Evolutionary conservation across 2,888 invertebrate genomes (phyloP).

Genomic region (Mesorhabditis spiculigera): DNA sequence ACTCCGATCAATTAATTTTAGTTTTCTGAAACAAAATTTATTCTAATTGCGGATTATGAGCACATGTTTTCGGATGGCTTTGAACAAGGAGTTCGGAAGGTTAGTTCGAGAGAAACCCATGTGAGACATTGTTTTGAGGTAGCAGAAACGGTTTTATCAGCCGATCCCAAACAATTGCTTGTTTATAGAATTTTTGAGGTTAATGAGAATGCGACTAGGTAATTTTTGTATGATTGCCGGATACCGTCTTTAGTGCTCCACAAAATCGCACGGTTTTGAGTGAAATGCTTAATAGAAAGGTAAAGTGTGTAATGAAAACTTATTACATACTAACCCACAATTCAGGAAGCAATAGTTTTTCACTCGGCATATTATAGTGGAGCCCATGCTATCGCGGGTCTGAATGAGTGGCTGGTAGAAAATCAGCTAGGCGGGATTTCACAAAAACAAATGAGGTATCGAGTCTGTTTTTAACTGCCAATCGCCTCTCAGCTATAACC

Average conservation of each 20-base stretch:
- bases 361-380: background rate
- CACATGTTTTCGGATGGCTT: background rate
- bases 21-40: constrained; percentile 4
- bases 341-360: background rate
- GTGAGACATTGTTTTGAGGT: background rate
- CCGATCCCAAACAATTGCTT: constrained; percentile 1
- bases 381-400: background rate
- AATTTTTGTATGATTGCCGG: background rate
- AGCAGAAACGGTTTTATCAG: background rate
- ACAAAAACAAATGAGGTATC: background rate
- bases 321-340: background rate
- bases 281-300: background rate
- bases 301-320: background rate
- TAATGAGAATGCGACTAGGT: background rate
- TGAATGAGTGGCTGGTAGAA: background rate
- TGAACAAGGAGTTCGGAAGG: background rate
- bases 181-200: constrained; percentile 4
- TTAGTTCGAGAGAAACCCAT: background rate
- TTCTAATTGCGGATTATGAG: constrained; percentile 1
- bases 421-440: background rate
- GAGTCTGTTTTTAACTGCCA: background rate
- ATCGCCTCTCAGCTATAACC: constrained; percentile 9
- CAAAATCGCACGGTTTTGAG: background rate
- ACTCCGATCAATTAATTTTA: background rate
- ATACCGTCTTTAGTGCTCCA: background rate